Evolutionary conservation across 2,888 invertebrate species (phyloP), one percentile per base, ranked within the genome.

Genomic region (Imbricaverruca yamaguchii): DNA sequence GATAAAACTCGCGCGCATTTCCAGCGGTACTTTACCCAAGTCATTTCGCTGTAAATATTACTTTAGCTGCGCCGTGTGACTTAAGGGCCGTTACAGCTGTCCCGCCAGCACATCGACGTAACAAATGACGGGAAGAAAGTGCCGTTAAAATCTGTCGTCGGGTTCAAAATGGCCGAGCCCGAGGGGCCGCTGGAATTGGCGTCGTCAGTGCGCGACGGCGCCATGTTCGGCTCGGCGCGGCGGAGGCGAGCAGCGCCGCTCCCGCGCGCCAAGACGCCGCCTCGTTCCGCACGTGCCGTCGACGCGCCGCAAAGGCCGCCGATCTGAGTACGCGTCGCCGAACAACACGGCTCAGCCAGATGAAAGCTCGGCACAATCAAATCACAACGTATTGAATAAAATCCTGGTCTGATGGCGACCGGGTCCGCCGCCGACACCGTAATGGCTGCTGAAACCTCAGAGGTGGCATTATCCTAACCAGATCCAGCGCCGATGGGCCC

Each of bases 41-140:
- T 69, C 69, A 69, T 69, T 69, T 69, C 69, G n/a, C 69, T 69
- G 69, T 69, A 69, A 69, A 69, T 69, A 69, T 69, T 69, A 69
- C 69, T 69, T 69, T 69, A 69, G 21, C 21, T 25, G 21, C 39
- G 69, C 25, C 39, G 39, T 15, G 39, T 69, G 69, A 69, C 69
- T 69, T 69, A 69, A 69, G 25, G 69, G 69, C 69, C 69, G 39
- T 69, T 15, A 11, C 69, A 13, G 39, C 39, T 39, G 69, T 69
- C 69, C 12, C 12, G 13, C 11, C 6, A 7, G 39, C 69, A 39
- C 39, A 39, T 69, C 15, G 25, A 12, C 25, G 25, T 69, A 69
- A 69, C 69, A 69, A 69, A 69, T 13, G 69, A 39, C 69, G 15
- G 13, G 39, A 69, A 39, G 69, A 69, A 69, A 69, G 9, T 39